Evolutionary conservation across 2,888 invertebrate species (phyloP), one percentile per base, ranked within the genome.

Genomic region (Dioctria rufipes): DNA sequence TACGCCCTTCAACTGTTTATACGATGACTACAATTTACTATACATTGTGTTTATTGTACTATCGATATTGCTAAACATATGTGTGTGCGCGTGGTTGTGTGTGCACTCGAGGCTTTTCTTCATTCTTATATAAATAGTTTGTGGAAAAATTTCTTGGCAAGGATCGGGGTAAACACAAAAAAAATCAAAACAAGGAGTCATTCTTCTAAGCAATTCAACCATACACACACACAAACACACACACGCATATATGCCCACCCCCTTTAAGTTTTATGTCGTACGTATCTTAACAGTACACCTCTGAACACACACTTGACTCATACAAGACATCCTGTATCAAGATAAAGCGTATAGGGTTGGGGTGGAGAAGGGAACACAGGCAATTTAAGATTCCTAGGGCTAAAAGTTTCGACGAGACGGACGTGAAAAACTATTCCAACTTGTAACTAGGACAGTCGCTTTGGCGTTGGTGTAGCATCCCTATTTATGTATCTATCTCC

Each of bases 71-170:
- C 46, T 46, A 46, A 2, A 8, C 46, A 2, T 5, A 46, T 46
- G 8, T 46, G 8, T 46, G 46, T 8, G 1, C 46, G 58, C n/a
- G 42, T 54, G 8, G 1, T 2, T 46, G 46, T 8, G 5, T 8
- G 58, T 39, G 42, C 39, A 73, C 51, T 40, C 46, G 5, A 40
- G 60, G 75, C 5, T 43, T 43, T 75, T 60, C 25, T 60, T 43
- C 71, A 60, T 58, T 73, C 58, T 73, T 75, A 61, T 60, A 61
- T 43, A 75, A 75, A 75, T 75, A 75, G 75, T 75, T 75, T 75
- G 60, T 75, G 75, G 9, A 75, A 75, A 75, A 75, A 60, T 75
- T 61, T 58, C 58, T 61, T 75, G 75, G 61, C 75, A 60, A 42
- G 37, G 61, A 75, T 43, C 37, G 37, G 46, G 40, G 54, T 71